These are phyloP conservation scores for Sarcophilus harrisii DNA, from an alignment of 2,797 vertebrate species.

Conservation along the genomic window DNA sequence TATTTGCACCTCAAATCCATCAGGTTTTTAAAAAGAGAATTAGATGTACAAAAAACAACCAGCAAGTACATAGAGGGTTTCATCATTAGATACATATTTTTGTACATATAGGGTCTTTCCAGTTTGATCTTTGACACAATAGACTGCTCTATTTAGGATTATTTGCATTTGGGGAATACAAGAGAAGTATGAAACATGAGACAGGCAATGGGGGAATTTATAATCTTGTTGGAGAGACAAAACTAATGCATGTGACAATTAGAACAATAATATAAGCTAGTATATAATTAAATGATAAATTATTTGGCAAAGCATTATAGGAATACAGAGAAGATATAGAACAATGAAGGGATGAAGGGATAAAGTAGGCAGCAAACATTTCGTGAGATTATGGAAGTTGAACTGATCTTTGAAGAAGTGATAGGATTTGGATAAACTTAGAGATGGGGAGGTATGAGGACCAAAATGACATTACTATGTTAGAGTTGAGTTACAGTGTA, in stretches of 20 bases:
- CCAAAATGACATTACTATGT: no score
- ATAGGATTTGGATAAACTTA: background rate
- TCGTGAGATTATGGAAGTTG: background rate
- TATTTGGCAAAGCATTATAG: background rate
- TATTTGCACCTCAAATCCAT: background rate
- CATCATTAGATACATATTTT: background rate
- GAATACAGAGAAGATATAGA: background rate
- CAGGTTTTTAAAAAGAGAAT: background rate
- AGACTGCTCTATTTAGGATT: background rate
- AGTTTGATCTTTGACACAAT: background rate
- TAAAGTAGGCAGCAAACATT: background rate
- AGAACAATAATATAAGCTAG: background rate
- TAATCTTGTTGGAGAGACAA: background rate
- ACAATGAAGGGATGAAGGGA: background rate
- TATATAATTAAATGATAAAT: background rate
- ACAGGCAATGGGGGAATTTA: background rate
- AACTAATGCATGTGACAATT: background rate
- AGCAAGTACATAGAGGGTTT: background rate
- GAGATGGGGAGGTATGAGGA: background rate
- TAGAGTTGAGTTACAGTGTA: no score
- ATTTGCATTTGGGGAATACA: background rate
- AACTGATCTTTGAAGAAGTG: background rate
- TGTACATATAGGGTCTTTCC: background rate
- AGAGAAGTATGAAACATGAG: background rate
- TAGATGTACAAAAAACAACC: no score